These are phyloP conservation scores for Gopherus flavomarginatus DNA, from an alignment of 2,113 vertebrate genomes.

Conservation along the genomic window DNA sequence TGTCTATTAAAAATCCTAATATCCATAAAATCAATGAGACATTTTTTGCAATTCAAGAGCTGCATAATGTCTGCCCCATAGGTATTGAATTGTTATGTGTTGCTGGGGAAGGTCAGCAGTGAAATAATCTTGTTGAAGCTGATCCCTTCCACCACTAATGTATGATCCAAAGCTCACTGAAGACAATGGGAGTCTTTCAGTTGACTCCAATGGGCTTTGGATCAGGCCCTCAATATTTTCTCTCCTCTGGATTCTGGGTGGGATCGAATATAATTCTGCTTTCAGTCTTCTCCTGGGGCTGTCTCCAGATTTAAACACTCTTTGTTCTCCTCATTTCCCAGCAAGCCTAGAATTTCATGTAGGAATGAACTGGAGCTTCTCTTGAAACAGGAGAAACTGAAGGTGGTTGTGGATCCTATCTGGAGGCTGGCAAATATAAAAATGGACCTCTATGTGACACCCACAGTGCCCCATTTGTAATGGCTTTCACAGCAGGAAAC, in stretches of 20 bases:
- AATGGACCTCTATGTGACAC: not conserved
- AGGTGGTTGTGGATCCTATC: not conserved
- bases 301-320: not conserved
- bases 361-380: not conserved
- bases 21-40: no score
- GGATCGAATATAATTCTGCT: not conserved
- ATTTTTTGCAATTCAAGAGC: not conserved
- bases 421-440: not conserved
- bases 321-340: not conserved
- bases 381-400: not conserved
- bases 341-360: not conserved
- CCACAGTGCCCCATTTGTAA: not conserved
- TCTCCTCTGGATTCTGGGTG: not conserved
- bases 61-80: not conserved
- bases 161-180: not conserved
- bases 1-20: not conserved
- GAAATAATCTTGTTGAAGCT: not conserved
- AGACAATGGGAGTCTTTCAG: not conserved
- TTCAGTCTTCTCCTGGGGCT: not conserved
- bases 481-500: not conserved
- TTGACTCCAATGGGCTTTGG: not conserved
- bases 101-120: not conserved
- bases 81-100: not conserved
- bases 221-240: not conserved
- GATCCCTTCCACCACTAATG: not conserved